Evolutionary conservation across 2,113 vertebrate genomes (phyloP).

Genomic region (Hippocampus mohnikei): DNA sequence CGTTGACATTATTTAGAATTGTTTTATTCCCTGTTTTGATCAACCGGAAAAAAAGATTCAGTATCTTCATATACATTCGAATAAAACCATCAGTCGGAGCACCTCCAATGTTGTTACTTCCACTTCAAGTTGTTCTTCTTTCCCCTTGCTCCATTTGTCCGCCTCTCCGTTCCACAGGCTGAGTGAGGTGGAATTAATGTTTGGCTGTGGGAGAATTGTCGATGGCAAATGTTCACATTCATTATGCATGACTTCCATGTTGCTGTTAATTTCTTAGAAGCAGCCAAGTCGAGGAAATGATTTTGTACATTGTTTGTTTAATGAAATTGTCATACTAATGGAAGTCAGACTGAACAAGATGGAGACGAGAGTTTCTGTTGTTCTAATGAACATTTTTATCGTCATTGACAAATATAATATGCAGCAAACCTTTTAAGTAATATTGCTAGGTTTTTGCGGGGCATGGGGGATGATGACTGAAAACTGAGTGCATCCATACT

Average conservation of each 20-base stretch:
- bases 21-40: not conserved
- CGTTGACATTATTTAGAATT: not conserved
- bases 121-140: slow-evolving; percentile 34
- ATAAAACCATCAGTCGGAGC: slow-evolving; percentile 23
- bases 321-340: slow-evolving; percentile 75
- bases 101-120: slow-evolving; percentile 49
- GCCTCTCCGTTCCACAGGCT: slow-evolving; percentile 46
- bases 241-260: slow-evolving; percentile 75
- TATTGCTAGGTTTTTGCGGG: not conserved
- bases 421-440: not conserved
- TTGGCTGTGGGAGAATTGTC: slow-evolving; percentile 68
- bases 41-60: not conserved
- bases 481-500: not conserved
- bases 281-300: slow-evolving; percentile 71
- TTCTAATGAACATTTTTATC: slow-evolving; percentile 53
- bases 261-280: slow-evolving; percentile 72
- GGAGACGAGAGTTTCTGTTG: slow-evolving; percentile 67
- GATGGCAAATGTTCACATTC: slow-evolving; percentile 72
- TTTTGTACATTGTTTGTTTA: slow-evolving; percentile 75
- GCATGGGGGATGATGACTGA: not conserved
- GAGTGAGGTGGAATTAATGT: slow-evolving; percentile 67
- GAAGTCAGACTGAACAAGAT: slow-evolving; percentile 64
- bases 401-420: not conserved
- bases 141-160: slow-evolving; percentile 48
- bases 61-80: too few relatives aligned